These are phyloP conservation scores for Ridgeia piscesae DNA, from an alignment of 1,140 invertebrate genomes.

Conservation along the genomic window DNA sequence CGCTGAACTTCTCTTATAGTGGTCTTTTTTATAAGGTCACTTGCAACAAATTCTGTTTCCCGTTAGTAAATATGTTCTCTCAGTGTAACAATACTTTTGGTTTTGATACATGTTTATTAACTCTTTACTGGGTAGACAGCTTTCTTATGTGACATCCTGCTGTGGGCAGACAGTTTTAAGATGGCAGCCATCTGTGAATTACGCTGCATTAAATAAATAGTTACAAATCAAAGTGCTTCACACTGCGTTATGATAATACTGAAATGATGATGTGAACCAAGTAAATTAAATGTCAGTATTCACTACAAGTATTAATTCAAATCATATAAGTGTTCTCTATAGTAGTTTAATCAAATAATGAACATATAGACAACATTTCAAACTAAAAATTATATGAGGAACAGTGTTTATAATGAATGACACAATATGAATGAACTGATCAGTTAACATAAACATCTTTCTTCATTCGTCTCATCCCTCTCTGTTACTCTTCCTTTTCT, in stretches of 20 bases:
- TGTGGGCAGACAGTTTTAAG: no score
- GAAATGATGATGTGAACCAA: no score
- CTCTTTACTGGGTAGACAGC: no score
- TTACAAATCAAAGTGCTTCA: not conserved
- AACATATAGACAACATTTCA: not conserved
- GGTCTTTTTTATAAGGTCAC: no score
- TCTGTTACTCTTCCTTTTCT: no score
- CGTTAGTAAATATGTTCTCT: not conserved
- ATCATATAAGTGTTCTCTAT: not conserved
- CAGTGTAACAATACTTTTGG: not conserved
- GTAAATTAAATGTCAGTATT: not conserved
- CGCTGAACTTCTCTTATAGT: no score
- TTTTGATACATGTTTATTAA: conserved; percentile 7
- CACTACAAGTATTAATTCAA: not conserved
- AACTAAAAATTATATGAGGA: not conserved
- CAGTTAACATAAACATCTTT: no score
- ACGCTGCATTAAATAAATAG: no score
- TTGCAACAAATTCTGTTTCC: no score
- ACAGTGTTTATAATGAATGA: not conserved
- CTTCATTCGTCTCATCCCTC: no score
- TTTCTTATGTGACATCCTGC: no score
- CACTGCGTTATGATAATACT: not conserved
- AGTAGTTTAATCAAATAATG: not conserved
- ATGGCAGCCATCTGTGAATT: no score
- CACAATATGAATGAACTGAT: not conserved